Evolutionary conservation across 2,888 invertebrate genomes (phyloP), one percentile per base, ranked within the genome.

Genomic region (Scaptomyza cyrtandrae): DNA sequence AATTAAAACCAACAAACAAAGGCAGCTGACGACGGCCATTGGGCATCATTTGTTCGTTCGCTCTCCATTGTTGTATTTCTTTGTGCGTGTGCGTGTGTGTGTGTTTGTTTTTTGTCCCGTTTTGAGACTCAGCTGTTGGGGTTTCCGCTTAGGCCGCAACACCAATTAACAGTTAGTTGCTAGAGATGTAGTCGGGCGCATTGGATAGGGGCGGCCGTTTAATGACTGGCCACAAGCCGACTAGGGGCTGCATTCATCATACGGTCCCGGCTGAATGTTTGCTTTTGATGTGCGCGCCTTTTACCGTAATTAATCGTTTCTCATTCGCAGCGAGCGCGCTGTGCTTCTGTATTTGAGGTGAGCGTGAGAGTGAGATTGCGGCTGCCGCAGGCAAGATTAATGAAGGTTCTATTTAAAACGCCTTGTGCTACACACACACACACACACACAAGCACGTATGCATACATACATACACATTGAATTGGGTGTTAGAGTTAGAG

Each of bases 181-280:
- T 1, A n/a, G 39, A 2, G 39, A 14, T 14, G 41, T 11, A 43
- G 46, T 39, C 19, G 24, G 19, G 55, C 16, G 49, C 1, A 6
- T 19, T 9, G 10, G 35, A 24, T 24, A 24, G n/a, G 11, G 27
- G 35, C 24, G 39, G 71, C 46, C 54, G 46, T 56, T 58, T 27
- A 35, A 35, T 24, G 54, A 19, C 19, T 14, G 57, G 44, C 45
- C 53, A 53, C 31, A 14, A 37, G 50, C 9, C 53, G 41, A 35
- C 29, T 41, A 78, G 85, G 85, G 85, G 81, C 61, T 82, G 71
- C 89, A 88, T 84, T 89, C 87, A 88, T 84, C 83, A 88, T 84
- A 88, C 75, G 78, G 68, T 88, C 88, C 62, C 50, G 44, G 73
- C 66, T 71, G 71, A 84, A 75, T 88, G 87, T 78, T 87, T 84